Percentiles rank a stretch among this genome's conserved stretches.
These are phyloP conservation scores for Petromus typicus DNA, from an alignment of 2,113 vertebrate genomes.

Conservation along the genomic window DNA sequence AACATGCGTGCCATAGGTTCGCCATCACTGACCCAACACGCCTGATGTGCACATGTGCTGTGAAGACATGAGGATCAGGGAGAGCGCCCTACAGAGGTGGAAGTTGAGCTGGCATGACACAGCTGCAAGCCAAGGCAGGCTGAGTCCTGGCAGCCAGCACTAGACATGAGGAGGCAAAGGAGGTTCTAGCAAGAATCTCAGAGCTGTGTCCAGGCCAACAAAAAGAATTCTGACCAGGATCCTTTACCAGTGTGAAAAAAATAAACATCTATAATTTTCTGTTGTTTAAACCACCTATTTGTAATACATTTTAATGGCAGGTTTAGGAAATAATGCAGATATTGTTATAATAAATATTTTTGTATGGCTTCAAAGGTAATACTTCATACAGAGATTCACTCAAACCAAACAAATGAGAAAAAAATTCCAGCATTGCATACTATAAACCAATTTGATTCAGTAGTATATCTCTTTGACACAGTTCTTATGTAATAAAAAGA, in stretches of 20 bases:
- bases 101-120: background rate
- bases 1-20: background rate
- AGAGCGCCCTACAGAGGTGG: background rate
- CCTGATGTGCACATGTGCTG: background rate
- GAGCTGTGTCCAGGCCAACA: background rate
- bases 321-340: background rate
- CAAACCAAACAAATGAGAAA: background rate
- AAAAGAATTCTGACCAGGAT: background rate
- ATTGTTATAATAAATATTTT: background rate
- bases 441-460: background rate
- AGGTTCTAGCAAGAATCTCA: background rate
- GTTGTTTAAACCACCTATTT: background rate
- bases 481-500: background rate
- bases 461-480: conserved; percentile 35
- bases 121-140: background rate
- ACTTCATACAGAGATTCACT: background rate
- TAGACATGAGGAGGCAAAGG: background rate
- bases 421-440: background rate
- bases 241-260: background rate
- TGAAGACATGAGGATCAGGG: background rate
- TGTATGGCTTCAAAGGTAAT: background rate
- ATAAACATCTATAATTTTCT: background rate
- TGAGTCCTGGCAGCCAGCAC: background rate
- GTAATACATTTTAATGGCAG: background rate
- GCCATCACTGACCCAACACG: background rate